Evolutionary conservation across 2,888 invertebrate species (phyloP).

Genomic region (Catonia carolina): DNA sequence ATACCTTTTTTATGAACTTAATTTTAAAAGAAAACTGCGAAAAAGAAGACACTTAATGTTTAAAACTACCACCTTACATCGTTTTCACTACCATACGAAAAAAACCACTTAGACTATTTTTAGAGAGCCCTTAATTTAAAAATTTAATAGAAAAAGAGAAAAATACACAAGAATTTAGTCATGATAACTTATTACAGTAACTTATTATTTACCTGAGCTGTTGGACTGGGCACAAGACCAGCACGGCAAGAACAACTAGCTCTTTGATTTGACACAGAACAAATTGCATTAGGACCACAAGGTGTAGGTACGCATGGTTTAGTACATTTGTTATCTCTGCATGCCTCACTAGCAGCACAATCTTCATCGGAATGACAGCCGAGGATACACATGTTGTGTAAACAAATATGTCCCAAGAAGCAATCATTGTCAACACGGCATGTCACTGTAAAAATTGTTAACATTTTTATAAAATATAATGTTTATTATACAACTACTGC

Average conservation of each 20-base stretch:
- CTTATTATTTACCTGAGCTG: constrained; percentile 53
- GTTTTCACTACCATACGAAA: too few species aligned
- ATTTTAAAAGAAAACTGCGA: too few species aligned
- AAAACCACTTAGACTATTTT: too few species aligned
- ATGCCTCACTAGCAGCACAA: constrained; percentile 77
- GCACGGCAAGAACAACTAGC: constrained; percentile 72
- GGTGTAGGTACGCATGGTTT: constrained; percentile 70
- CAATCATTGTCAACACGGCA: constrained; percentile 89
- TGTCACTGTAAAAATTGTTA: constrained; percentile 61
- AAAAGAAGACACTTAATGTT: too few species aligned
- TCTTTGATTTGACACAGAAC: constrained; percentile 71
- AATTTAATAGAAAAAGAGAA: too few species aligned
- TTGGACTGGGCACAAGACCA: constrained; percentile 79
- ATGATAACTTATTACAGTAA: too few species aligned
- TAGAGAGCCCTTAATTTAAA: too few species aligned
- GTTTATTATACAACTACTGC: too few species aligned
- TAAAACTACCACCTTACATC: too few species aligned
- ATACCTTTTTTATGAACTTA: too few species aligned
- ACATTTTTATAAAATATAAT: too few species aligned
- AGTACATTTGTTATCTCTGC: constrained; percentile 69
- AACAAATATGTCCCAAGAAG: constrained; percentile 83
- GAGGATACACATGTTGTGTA: constrained; percentile 75
- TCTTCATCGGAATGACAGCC: constrained; percentile 84
- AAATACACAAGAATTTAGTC: too few species aligned
- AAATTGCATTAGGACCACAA: constrained; percentile 79